phyloP scores from a whole-genome alignment of 2,888 invertebrate genomes.

The Theristus sp. region DNA sequence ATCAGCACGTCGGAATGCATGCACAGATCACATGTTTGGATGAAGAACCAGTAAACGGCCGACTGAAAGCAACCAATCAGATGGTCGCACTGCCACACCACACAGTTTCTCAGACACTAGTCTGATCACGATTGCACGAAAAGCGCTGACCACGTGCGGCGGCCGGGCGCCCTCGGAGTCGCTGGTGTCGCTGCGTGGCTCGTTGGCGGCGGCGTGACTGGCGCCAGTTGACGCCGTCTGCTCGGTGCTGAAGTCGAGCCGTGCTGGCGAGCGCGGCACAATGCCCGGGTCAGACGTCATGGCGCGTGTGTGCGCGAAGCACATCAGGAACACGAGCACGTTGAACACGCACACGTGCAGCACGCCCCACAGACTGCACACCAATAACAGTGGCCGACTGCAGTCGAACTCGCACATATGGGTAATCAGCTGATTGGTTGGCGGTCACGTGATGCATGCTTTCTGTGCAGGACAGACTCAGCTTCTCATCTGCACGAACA shows the following conservation, averaged over 20 bases:
- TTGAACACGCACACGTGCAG: conserved; percentile 61
- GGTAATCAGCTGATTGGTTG: too few species aligned
- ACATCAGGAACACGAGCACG: conserved; percentile 50
- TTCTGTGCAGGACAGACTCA: too few species aligned
- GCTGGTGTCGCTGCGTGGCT: too few species aligned
- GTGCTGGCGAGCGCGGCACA: conserved; percentile 38
- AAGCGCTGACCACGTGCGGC: neutral
- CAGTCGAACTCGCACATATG: neutral
- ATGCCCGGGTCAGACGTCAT: conserved; percentile 73
- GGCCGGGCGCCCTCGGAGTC: too few species aligned
- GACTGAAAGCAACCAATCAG: too few species aligned
- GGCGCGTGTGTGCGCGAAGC: conserved; percentile 59
- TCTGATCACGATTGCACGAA: neutral
- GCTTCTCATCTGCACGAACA: too few species aligned
- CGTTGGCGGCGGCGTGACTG: too few species aligned
- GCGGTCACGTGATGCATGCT: too few species aligned
- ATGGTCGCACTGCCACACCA: neutral
- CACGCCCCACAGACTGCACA: conserved; percentile 61
- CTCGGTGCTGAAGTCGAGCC: conserved; percentile 50
- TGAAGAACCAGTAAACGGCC: too few species aligned
- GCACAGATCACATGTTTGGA: too few species aligned
- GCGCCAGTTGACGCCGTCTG: neutral
- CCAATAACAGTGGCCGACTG: conserved; percentile 22
- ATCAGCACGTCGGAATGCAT: too few species aligned
- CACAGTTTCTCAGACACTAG: neutral